Evolutionary conservation across 2,888 invertebrate genomes (phyloP).

Genomic region (Cryptus viduatorius): DNA sequence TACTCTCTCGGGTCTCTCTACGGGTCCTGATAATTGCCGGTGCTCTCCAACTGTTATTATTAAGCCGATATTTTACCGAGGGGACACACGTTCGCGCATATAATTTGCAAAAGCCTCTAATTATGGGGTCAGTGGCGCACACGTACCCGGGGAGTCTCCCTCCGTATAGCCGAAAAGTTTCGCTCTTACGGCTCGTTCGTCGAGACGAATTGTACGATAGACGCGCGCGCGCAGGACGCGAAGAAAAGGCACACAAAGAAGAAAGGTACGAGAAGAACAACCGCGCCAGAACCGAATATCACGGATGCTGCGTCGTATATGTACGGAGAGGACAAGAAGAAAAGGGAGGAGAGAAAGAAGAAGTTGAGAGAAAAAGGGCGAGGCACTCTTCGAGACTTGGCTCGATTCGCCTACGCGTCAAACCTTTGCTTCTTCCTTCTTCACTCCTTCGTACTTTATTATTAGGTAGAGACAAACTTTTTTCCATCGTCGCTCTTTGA

Average conservation of each 20-base stretch:
- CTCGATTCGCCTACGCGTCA: conserved; percentile 84
- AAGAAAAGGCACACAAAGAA: conserved; percentile 46
- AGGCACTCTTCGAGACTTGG: conserved; percentile 72
- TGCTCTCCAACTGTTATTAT: conserved; percentile 85
- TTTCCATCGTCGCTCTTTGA: conserved; percentile 66
- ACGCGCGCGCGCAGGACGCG: conserved; percentile 40
- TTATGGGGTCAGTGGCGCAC: conserved; percentile 82
- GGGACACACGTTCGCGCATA: conserved; percentile 85
- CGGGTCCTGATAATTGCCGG: conserved; percentile 83
- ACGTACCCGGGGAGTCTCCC: conserved; percentile 43
- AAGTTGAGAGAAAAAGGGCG: conserved; percentile 69
- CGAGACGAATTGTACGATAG: conserved; percentile 67
- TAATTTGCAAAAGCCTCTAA: conserved; percentile 85
- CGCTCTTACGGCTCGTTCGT: conserved; percentile 49
- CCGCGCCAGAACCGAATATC: conserved; percentile 55
- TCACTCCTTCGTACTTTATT: conserved; percentile 79
- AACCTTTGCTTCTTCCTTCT: conserved; percentile 65
- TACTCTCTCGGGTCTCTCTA: conserved; percentile 56
- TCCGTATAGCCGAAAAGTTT: conserved; percentile 51
- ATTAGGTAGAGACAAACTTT: conserved; percentile 74
- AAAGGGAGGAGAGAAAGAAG: conserved; percentile 18
- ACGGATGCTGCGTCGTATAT: conserved; percentile 41
- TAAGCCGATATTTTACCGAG: conserved; percentile 85
- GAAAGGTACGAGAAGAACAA: conserved; percentile 8
- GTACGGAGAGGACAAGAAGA: conserved; percentile 37